Conservation (phyloP, 2,888 invertebrate genomes). For the Maniola hyperantus region DNA sequence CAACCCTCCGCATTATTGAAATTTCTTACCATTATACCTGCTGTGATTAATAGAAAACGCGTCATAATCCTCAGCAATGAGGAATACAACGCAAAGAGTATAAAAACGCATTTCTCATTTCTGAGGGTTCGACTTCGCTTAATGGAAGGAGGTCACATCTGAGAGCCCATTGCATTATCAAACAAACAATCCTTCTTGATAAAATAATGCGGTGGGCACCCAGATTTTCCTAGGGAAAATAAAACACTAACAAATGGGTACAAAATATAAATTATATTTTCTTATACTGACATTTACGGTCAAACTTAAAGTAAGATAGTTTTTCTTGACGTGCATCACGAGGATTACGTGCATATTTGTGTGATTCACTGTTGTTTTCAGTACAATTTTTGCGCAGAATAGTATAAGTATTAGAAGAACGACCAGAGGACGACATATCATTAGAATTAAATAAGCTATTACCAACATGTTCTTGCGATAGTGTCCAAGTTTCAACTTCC, state of each 20-base stretch:
- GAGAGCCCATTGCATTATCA: too few relatives aligned
- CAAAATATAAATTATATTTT: slow-evolving; percentile 28
- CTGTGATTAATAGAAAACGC: too few relatives aligned
- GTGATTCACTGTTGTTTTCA: slow-evolving; percentile 11
- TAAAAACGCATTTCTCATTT: too few relatives aligned
- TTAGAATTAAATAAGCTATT: background rate
- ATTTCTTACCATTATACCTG: too few relatives aligned
- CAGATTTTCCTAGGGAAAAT: background rate
- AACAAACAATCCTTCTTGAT: too few relatives aligned
- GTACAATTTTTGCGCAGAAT: slow-evolving; percentile 43
- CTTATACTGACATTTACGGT: slow-evolving; percentile 52
- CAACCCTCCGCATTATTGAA: too few relatives aligned
- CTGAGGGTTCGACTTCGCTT: too few relatives aligned
- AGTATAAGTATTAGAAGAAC: slow-evolving; percentile 31
- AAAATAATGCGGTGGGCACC: too few relatives aligned
- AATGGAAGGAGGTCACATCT: too few relatives aligned
- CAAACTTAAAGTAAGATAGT: slow-evolving; percentile 58
- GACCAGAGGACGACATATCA: background rate
- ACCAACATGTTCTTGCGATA: slow-evolving; percentile 47
- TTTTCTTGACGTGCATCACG: slow-evolving; percentile 38
- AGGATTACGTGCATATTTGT: slow-evolving; percentile 15
- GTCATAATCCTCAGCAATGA: too few relatives aligned
- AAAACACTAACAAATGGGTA: background rate
- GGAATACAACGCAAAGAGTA: too few relatives aligned
- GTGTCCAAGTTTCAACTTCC: slow-evolving; percentile 62